Base-by-base conservation (phyloP, 2,888 invertebrate genomes). In the Camptogramma bilineatum region DNA sequence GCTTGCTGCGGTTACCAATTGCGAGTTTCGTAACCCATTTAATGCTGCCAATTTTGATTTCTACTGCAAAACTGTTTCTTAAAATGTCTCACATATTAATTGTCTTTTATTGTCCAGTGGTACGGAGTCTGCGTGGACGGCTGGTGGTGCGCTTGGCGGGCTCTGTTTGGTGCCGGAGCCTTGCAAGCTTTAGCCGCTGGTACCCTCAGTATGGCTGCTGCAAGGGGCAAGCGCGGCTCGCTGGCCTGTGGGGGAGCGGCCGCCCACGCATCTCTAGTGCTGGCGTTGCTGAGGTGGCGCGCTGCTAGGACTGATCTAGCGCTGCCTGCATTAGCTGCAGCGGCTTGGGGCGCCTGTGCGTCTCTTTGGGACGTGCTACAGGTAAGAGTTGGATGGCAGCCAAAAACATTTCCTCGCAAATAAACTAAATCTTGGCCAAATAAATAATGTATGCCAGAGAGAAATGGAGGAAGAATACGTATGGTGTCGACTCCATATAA, bases 341-440 rank as follows among this genome's bases (percentile, higher is more conserved):
- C 97, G 0, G 96, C 97, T 0, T 97, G 97, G 97, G 97, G 97
- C 16, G 97, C 97, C 2, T 97, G 97, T 85, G 97, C 97, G 60
- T 96, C 96, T 18, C 95, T 97, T 72, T 97, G 97, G 97, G 97
- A 97, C 79, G 96, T 96, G 62, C 78, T 95, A 39, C 94, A 94
- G 88, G 94, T 94, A 68, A 44, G 17, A 0, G 7, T 16, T 16
- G 42, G 0, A 4, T 31, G 4, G 28, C 28, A 28, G 2, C 28
- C 8, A 8, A 8, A 28, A 28, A 28, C 28, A 8, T n/a, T n/a
- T n/a, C n/a, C n/a, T n/a, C n/a, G n/a, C n/a, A n/a, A n/a, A n/a
- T n/a, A n/a, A n/a, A n/a, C n/a, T n/a, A n/a, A n/a, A n/a, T n/a
- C n/a, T n/a, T n/a, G n/a, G n/a, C n/a, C n/a, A n/a, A n/a, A n/a